Conservation (phyloP, 1,140 invertebrate species). For the Cotesia glomerata region DNA sequence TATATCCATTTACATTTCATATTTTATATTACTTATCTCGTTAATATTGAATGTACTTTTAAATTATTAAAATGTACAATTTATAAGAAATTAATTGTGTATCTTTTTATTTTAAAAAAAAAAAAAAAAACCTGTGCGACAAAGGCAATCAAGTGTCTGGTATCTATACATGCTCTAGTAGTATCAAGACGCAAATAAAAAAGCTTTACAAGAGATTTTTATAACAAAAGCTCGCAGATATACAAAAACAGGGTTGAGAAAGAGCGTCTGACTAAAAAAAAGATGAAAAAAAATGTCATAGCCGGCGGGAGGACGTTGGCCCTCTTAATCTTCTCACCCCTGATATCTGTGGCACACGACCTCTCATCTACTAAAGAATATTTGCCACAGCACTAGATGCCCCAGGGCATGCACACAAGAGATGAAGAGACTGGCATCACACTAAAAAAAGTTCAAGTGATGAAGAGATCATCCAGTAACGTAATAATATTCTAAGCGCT, state of each 20-base stretch:
- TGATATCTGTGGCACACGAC: not conserved
- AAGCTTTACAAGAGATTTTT: conserved; percentile 6
- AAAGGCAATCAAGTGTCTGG: not conserved
- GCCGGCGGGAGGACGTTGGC: conserved; percentile 27
- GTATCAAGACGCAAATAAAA: conserved; percentile 13
- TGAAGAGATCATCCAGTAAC: conserved; percentile 10
- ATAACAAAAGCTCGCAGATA: conserved; percentile 12
- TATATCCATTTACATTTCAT: no score
- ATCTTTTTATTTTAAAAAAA: not conserved
- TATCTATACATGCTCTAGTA: not conserved
- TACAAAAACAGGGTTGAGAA: not conserved
- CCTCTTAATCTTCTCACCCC: conserved; percentile 23
- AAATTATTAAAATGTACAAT: no score
- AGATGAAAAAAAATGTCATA: conserved; percentile 2
- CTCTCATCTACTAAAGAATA: conserved; percentile 16
- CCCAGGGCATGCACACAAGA: not conserved
- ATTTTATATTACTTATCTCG: no score
- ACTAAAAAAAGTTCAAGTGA: conserved; percentile 8
- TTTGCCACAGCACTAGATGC: not conserved
- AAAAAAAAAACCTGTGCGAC: not conserved
- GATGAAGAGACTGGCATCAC: not conserved
- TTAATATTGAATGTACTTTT: no score
- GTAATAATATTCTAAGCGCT: conserved; percentile 8
- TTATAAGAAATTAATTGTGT: not conserved
- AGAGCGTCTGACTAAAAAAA: not conserved